phyloP scores from a whole-genome alignment of 2,113 vertebrate species.

The Phrynosoma blainvillii region DNA sequence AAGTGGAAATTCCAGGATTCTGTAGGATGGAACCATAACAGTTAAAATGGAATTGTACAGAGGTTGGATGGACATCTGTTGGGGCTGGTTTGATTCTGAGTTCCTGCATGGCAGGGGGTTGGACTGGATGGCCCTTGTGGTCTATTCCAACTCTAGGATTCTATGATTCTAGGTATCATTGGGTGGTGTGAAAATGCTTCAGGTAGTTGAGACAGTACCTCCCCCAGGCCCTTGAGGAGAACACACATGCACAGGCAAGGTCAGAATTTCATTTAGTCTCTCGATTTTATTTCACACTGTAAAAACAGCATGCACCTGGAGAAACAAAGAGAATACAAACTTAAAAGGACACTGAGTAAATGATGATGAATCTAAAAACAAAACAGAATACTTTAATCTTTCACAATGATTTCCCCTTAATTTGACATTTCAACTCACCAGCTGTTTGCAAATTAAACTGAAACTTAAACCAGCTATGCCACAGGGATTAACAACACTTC shows the following conservation, averaged over 20 bases:
- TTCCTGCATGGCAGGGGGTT: too few relatives aligned
- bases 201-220: too few relatives aligned
- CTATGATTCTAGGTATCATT: too few relatives aligned
- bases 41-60: too few relatives aligned
- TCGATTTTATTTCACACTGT: neutral
- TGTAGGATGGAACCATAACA: too few relatives aligned
- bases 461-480: neutral
- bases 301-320: neutral
- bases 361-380: neutral
- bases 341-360: neutral
- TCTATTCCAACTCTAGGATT: too few relatives aligned
- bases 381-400: neutral
- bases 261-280: neutral
- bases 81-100: too few relatives aligned
- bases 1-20: too few relatives aligned
- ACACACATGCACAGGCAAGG: neutral
- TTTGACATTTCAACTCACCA: neutral
- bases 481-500: neutral
- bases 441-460: conserved; percentile 22
- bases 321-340: neutral
- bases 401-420: neutral
- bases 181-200: too few relatives aligned
- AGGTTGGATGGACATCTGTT: too few relatives aligned
- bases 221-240: too few relatives aligned
- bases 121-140: too few relatives aligned